A percentile compares a stretch with the other conserved stretches of the same genome.
phyloP scores from a whole-genome alignment of 2,113 vertebrate species.

The Collichthys lucidus region DNA sequence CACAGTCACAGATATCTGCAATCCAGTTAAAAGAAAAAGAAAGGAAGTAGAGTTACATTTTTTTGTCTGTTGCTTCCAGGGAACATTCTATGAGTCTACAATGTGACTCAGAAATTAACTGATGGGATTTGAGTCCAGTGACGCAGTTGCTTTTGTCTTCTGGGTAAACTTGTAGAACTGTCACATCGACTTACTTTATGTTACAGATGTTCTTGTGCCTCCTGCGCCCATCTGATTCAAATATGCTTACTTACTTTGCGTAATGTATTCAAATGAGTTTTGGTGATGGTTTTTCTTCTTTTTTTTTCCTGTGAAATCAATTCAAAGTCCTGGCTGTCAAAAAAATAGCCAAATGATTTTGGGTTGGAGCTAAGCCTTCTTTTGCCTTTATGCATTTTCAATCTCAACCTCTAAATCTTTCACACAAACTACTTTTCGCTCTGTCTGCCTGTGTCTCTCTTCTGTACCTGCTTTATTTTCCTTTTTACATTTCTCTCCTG shows the following conservation, averaged over 20 bases:
- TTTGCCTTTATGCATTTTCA: conserved; percentile 67
- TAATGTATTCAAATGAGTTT: conserved; percentile 55
- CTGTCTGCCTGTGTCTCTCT: conserved; percentile 22
- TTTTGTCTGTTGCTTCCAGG: background rate
- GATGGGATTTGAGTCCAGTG: background rate
- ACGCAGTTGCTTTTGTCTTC: background rate
- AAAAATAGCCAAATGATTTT: conserved; percentile 55
- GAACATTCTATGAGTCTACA: too few species aligned
- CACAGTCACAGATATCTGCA: background rate
- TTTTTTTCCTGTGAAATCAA: conserved; percentile 24
- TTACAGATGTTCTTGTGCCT: conserved; percentile 1
- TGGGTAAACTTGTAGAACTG: conserved; percentile 8
- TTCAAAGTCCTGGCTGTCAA: conserved; percentile 50
- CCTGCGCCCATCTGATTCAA: conserved; percentile 24
- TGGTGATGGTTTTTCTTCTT: conserved; percentile 18
- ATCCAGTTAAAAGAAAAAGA: background rate
- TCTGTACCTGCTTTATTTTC: conserved; percentile 43
- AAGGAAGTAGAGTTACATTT: background rate
- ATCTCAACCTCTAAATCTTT: conserved; percentile 69
- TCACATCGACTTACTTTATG: conserved; percentile 25
- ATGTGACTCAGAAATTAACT: conserved; percentile 5
- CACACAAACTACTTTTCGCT: conserved; percentile 55
- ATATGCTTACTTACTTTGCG: conserved; percentile 21
- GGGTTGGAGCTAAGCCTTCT: conserved; percentile 57
- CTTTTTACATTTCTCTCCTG: conserved; percentile 40